Conservation (phyloP, 2,888 invertebrate species). For the Dyspetes luteomarginatus region DNA sequence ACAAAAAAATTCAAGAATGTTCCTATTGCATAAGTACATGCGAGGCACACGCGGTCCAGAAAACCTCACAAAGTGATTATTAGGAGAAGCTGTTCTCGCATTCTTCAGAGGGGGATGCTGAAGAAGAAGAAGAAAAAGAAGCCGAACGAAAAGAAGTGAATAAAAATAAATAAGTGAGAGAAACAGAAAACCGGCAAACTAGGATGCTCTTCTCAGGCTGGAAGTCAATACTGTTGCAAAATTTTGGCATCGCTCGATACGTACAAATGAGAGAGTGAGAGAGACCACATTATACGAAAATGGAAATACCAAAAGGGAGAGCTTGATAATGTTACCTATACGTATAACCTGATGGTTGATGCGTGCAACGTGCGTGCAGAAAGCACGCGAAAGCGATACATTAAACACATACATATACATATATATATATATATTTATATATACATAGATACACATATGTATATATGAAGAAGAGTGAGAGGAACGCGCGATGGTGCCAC, state of each 20-base stretch:
- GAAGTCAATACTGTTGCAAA: background rate
- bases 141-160: conserved; percentile 13
- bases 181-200: conserved; percentile 51
- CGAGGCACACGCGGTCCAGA: conserved; percentile 53
- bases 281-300: background rate
- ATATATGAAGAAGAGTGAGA: conserved; percentile 55
- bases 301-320: conserved; percentile 6
- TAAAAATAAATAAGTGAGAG: conserved; percentile 54
- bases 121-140: conserved; percentile 26
- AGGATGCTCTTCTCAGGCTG: background rate
- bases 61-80: conserved; percentile 77
- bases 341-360: conserved; percentile 27
- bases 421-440: conserved; percentile 16
- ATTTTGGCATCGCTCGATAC: background rate
- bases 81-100: conserved; percentile 69
- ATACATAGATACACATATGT: background rate
- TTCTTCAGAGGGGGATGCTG: conserved; percentile 65
- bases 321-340: conserved; percentile 15
- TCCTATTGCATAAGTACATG: conserved; percentile 78
- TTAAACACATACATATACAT: conserved; percentile 1
- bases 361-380: conserved; percentile 56
- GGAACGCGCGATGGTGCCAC: conserved; percentile 74
- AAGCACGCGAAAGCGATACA: conserved; percentile 13
- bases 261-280: conserved; percentile 18
- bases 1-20: conserved; percentile 75